Evolutionary conservation across 2,888 invertebrate species (phyloP).

Genomic region (Scrobipalpa costella): DNA sequence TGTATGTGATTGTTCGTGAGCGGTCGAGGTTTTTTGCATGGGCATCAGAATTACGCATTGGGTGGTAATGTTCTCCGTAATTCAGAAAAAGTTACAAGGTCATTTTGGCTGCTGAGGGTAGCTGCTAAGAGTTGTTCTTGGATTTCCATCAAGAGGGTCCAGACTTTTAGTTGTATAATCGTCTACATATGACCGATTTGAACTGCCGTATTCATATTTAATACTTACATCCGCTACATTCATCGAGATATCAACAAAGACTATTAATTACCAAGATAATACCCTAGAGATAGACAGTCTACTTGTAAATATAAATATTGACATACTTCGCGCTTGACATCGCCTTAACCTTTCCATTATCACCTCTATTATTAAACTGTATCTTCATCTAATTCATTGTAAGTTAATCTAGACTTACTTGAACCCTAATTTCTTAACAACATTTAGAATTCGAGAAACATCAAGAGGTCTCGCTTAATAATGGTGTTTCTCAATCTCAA

Average conservation of each 20-base stretch:
- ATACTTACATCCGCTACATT: constrained; percentile 49
- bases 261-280: constrained; percentile 46
- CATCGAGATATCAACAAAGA: constrained; percentile 53
- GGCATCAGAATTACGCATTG: not conserved
- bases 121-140: no score
- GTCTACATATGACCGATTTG: no score
- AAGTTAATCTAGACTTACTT: constrained; percentile 32
- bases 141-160: no score
- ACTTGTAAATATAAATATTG: constrained; percentile 63
- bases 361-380: constrained; percentile 61
- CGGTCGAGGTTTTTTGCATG: not conserved
- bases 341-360: constrained; percentile 71
- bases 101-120: no score
- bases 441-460: not conserved
- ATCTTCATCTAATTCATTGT: constrained; percentile 59
- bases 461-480: not conserved
- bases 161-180: no score
- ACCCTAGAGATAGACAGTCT: constrained; percentile 24
- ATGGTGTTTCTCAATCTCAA: constrained; percentile 11
- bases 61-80: no score
- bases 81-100: no score
- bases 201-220: no score
- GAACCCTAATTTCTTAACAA: constrained; percentile 3
- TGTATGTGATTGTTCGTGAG: not conserved
- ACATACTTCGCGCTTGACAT: constrained; percentile 69